A percentile compares a stretch with the other conserved stretches of the same genome.
phyloP scores from a whole-genome alignment of 2,888 invertebrate genomes.

The Odontomyia ornata region DNA sequence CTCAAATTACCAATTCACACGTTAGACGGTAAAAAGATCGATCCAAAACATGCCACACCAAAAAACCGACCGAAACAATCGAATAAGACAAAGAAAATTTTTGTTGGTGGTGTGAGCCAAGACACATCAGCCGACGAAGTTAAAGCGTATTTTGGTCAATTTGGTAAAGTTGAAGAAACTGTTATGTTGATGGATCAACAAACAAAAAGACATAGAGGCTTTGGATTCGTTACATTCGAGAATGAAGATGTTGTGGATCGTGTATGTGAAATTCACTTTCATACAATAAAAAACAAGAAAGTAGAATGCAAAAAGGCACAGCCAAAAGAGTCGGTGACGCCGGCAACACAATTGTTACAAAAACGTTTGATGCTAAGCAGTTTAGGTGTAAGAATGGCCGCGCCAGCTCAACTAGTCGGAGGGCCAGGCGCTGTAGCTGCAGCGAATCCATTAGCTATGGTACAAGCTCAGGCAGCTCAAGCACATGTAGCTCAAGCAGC shows the following conservation, averaged over 20 bases:
- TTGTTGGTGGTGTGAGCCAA: constrained; percentile 91
- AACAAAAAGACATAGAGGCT: constrained; percentile 89
- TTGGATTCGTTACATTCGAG: constrained; percentile 92
- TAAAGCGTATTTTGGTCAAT: constrained; percentile 88
- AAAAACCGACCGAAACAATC: constrained; percentile 87
- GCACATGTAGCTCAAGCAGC: constrained; percentile 63
- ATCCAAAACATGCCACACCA: constrained; percentile 92
- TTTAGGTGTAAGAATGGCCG: constrained; percentile 73
- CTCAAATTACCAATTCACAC: constrained; percentile 90
- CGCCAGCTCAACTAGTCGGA: constrained; percentile 66
- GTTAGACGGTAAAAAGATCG: constrained; percentile 91
- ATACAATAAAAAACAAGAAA: constrained; percentile 92
- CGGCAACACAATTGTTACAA: constrained; percentile 73
- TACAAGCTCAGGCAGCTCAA: constrained; percentile 64
- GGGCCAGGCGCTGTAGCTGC: constrained; percentile 65
- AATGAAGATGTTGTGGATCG: constrained; percentile 90
- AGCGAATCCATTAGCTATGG: constrained; percentile 70
- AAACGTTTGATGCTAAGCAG: constrained; percentile 77
- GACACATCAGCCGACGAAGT: constrained; percentile 92
- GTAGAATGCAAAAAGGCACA: constrained; percentile 92
- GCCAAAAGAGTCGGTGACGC: constrained; percentile 87
- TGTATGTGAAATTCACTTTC: constrained; percentile 93
- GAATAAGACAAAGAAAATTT: constrained; percentile 90
- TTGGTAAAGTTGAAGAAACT: constrained; percentile 89
- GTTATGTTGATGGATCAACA: constrained; percentile 95